phyloP scores from a whole-genome alignment of 1,140 invertebrate species.

The Saccostrea cuccullata region DNA sequence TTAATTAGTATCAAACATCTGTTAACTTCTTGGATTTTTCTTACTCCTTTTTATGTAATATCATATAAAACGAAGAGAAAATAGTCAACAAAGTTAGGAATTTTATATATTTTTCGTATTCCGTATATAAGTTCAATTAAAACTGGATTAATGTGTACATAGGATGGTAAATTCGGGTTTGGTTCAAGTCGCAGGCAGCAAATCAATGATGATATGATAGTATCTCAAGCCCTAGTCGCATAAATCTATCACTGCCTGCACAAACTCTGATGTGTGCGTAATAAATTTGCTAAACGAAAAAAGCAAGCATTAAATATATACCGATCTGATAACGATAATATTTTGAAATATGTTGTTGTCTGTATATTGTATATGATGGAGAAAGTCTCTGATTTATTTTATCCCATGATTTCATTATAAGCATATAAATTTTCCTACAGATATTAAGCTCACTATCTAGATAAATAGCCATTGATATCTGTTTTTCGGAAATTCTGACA shows the following conservation, averaged over 20 bases:
- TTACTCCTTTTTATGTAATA: background rate
- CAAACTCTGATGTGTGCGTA: background rate
- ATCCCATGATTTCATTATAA: background rate
- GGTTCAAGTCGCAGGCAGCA: background rate
- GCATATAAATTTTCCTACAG: background rate
- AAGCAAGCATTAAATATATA: slow-evolving; percentile 32
- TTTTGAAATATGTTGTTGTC: slow-evolving; percentile 18
- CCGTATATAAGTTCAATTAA: background rate
- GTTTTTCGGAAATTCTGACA: background rate
- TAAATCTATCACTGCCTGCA: slow-evolving; percentile 17
- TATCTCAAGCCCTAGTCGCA: background rate
- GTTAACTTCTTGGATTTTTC: background rate
- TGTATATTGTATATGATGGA: slow-evolving; percentile 10
- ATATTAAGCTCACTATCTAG: background rate
- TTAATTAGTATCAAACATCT: background rate
- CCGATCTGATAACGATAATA: background rate
- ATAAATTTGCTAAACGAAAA: slow-evolving; percentile 16
- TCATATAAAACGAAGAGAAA: background rate
- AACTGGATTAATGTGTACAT: background rate
- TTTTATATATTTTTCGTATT: background rate
- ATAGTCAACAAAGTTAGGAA: background rate
- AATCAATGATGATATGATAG: background rate
- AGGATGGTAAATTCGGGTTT: background rate
- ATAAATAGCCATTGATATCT: background rate
- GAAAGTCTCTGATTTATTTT: background rate